Conservation (phyloP, 1,140 invertebrate genomes). For the Telenomus remus region DNA sequence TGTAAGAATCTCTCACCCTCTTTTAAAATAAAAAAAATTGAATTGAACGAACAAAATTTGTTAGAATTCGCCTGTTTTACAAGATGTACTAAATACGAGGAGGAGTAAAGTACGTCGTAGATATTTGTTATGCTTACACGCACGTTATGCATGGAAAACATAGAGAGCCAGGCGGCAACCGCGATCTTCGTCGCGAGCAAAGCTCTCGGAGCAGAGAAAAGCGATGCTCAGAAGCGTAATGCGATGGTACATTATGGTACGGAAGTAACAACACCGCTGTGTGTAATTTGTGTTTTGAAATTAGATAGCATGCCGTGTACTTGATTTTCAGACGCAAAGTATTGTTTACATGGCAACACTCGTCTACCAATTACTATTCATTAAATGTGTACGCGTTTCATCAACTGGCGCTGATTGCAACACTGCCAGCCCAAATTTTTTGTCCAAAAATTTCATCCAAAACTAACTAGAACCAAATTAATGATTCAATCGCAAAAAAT, state of each 20-base stretch:
- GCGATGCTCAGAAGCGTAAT: conserved; percentile 19
- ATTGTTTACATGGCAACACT: conserved; percentile 1
- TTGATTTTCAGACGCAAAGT: conserved; percentile 24
- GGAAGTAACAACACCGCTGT: conserved; percentile 36
- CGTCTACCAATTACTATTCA: neutral
- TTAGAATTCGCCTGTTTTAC: conserved; percentile 18
- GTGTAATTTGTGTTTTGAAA: conserved; percentile 31
- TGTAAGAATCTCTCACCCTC: no score
- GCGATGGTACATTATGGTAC: conserved; percentile 26
- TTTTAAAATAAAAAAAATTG: no score
- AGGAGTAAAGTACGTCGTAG: conserved; percentile 29
- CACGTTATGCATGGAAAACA: neutral
- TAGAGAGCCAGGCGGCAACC: conserved; percentile 16
- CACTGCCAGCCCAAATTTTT: no score
- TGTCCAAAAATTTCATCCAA: no score
- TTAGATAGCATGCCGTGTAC: conserved; percentile 13
- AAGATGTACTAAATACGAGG: conserved; percentile 23
- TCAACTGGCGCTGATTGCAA: no score
- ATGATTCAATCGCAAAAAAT: no score
- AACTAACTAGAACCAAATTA: no score
- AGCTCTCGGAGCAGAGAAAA: conserved; percentile 17
- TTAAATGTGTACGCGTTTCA: no score
- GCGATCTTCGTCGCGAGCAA: conserved; percentile 8
- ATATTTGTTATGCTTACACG: no score
- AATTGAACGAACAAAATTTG: no score